phyloP scores from a whole-genome alignment of 2,888 invertebrate genomes.

The Acleris sparsana region DNA sequence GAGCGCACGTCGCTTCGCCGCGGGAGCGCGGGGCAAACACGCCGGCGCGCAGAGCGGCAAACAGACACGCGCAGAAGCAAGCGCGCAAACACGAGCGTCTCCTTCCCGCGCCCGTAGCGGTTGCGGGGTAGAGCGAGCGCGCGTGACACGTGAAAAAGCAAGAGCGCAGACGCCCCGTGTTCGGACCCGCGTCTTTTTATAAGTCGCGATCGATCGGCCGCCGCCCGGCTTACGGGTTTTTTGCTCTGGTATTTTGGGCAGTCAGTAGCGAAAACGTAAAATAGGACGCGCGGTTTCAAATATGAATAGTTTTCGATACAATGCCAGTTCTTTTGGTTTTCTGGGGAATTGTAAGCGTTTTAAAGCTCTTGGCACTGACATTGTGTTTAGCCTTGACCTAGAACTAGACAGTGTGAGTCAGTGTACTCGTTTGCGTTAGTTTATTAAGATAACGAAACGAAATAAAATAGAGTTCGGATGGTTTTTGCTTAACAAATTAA shows the following conservation, averaged over 20 bases:
- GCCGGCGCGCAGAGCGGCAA: conserved; percentile 69
- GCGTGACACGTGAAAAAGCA: conserved; percentile 68
- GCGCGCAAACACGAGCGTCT: conserved; percentile 58
- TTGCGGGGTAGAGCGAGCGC: conserved; percentile 43
- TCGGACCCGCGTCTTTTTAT: conserved; percentile 40
- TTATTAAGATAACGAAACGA: too few relatives aligned
- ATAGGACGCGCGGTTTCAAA: not conserved
- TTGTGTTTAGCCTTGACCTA: too few relatives aligned
- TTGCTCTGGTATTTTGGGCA: conserved; percentile 20
- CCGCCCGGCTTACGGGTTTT: conserved; percentile 13
- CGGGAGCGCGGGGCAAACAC: conserved; percentile 61
- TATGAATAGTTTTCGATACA: too few relatives aligned
- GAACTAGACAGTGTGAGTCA: too few relatives aligned
- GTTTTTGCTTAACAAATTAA: too few relatives aligned
- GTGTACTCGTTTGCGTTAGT: too few relatives aligned
- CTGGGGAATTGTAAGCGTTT: too few relatives aligned
- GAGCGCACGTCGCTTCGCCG: conserved; percentile 53
- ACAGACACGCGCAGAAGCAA: conserved; percentile 74
- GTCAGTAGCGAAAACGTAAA: not conserved
- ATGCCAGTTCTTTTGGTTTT: too few relatives aligned
- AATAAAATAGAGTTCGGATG: too few relatives aligned
- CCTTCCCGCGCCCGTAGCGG: conserved; percentile 55
- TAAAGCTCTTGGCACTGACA: too few relatives aligned
- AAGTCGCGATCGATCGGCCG: conserved; percentile 38
- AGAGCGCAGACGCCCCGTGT: conserved; percentile 70